A percentile compares a stretch with the other conserved stretches of the same genome.
Conservation (phyloP, 2,797 vertebrate genomes). For the Enteromius unitaeniatus region DNA sequence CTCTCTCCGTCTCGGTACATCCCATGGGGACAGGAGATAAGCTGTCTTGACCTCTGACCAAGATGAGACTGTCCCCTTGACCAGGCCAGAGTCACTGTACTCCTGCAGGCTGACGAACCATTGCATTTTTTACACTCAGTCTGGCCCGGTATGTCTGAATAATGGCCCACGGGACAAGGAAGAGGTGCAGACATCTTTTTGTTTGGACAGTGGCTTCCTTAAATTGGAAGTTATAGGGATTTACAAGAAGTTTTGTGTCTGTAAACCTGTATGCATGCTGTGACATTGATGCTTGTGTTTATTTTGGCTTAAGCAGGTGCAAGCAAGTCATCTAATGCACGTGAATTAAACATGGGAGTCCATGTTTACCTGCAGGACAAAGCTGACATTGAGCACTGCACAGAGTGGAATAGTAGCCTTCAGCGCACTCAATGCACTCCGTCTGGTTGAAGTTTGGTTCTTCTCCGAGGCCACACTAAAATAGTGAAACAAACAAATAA, state of each 20-base stretch:
- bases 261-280: background rate
- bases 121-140: constrained; percentile 74
- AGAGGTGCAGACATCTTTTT: constrained; percentile 72
- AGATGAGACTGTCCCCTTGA: constrained; percentile 55
- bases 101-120: constrained; percentile 67
- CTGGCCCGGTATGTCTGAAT: constrained; percentile 70
- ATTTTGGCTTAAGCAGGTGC: constrained; percentile 35
- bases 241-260: background rate
- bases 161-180: constrained; percentile 72
- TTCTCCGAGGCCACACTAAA: constrained; percentile 76
- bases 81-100: constrained; percentile 61
- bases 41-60: constrained; percentile 66
- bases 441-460: constrained; percentile 75
- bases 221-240: constrained; percentile 1
- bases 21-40: constrained; percentile 73
- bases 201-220: constrained; percentile 81
- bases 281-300: constrained; percentile 40
- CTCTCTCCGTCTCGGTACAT: constrained; percentile 72
- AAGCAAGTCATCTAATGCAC: constrained; percentile 54
- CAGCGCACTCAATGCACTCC: constrained; percentile 71
- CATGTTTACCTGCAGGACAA: constrained; percentile 81
- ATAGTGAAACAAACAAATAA: background rate
- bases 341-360: constrained; percentile 58
- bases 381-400: constrained; percentile 72
- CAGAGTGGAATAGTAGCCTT: constrained; percentile 74